These are phyloP conservation scores for Camelus bactrianus DNA, from an alignment of 2,113 vertebrate species.

Conservation along the genomic window DNA sequence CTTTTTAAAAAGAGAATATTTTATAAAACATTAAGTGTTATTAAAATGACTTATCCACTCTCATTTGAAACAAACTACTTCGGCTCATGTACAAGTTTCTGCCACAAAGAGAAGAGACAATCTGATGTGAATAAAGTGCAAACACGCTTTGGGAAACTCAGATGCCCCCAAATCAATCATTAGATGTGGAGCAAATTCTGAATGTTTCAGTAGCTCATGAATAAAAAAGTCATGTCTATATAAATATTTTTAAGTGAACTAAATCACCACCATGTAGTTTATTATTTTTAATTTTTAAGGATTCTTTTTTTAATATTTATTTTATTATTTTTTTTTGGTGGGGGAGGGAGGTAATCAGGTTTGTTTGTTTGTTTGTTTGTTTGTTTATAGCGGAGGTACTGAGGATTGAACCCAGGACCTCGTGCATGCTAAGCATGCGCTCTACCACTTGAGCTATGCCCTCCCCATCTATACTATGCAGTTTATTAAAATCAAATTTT, in stretches of 20 bases:
- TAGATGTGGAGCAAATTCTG: neutral
- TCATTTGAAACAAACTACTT: neutral
- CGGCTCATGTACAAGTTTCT: neutral
- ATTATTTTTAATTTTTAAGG: neutral
- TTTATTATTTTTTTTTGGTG: no score
- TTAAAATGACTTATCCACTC: neutral
- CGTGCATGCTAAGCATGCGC: no score
- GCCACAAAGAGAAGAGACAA: neutral
- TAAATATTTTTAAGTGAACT: neutral
- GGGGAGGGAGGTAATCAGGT: no score
- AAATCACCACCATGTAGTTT: neutral
- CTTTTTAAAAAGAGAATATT: neutral
- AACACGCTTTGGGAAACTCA: neutral
- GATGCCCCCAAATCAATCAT: neutral
- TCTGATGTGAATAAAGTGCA: conserved; percentile 18
- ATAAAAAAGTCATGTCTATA: neutral
- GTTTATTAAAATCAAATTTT: neutral
- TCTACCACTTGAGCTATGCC: no score
- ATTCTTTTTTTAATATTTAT: no score
- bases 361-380: no score
- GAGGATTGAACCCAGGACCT: no score
- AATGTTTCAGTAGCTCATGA: neutral
- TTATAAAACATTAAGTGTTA: neutral
- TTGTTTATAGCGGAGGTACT: no score
- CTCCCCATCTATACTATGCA: neutral